A percentile compares a stretch with the other conserved stretches of the same genome.
Conservation (phyloP, 2,113 vertebrate species). For the Mystacornis crossleyi region DNA sequence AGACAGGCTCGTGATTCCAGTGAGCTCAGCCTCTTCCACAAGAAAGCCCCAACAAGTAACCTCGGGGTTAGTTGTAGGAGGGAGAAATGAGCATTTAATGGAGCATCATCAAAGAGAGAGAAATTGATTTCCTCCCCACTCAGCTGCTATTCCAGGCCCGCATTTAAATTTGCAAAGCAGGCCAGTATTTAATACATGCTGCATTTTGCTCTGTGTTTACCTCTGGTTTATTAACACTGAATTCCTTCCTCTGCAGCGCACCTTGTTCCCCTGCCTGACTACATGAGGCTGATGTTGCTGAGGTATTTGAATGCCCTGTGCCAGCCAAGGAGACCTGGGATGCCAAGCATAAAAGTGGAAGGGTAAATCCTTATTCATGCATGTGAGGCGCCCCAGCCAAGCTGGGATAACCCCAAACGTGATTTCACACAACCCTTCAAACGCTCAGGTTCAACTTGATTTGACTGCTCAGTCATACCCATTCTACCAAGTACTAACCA, state of each 20-base stretch:
- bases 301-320: not conserved
- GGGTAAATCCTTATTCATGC: not conserved
- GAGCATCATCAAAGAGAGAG: not conserved
- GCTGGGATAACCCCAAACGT: accelerated
- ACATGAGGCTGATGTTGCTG: accelerated
- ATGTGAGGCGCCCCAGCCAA: not conserved
- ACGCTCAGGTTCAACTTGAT: accelerated
- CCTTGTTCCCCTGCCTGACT: accelerated
- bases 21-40: not conserved
- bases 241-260: not conserved
- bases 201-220: not conserved
- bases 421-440: not conserved
- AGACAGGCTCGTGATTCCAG: accelerated
- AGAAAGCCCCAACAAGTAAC: not conserved
- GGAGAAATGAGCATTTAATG: not conserved
- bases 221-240: not conserved
- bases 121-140: not conserved
- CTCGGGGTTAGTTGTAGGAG: accelerated
- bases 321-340: not conserved
- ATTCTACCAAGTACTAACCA: too few relatives aligned
- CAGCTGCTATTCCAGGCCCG: not conserved
- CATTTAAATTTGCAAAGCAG: not conserved
- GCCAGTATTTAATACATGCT: accelerated
- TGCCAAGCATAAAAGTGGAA: not conserved
- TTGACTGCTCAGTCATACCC: not conserved